These are phyloP conservation scores for Cygnus buccinator DNA, from an alignment of 2,113 vertebrate species.

Conservation along the genomic window DNA sequence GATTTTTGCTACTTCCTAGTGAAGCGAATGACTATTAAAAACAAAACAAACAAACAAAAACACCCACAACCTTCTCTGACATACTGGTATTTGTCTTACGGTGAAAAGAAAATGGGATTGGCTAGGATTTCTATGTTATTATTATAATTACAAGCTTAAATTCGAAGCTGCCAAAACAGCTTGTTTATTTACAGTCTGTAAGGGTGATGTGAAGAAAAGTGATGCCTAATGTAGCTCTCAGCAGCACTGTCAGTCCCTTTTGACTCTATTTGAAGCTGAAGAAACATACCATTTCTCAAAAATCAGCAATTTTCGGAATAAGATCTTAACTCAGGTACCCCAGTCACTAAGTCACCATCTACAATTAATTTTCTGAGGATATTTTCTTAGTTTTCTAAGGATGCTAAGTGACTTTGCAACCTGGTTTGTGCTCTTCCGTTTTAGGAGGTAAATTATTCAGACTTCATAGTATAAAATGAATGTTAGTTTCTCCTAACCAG, in stretches of 20 bases:
- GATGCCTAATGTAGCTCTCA: background rate
- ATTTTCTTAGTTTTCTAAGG: background rate
- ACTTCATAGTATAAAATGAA: background rate
- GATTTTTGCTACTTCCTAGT: background rate
- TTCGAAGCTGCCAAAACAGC: background rate
- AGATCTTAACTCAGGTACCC: background rate
- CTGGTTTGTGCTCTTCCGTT: background rate
- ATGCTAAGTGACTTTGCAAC: background rate
- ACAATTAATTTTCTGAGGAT: background rate
- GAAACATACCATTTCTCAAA: background rate
- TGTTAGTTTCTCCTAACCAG: background rate
- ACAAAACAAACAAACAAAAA: background rate
- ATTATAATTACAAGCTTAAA: background rate
- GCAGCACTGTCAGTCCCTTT: background rate
- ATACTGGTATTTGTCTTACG: background rate
- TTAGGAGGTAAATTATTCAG: background rate
- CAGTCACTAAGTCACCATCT: background rate
- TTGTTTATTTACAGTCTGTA: background rate
- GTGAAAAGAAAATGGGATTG: background rate
- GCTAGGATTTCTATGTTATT: background rate
- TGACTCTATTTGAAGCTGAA: background rate
- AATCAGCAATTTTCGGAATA: background rate
- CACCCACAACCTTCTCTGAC: background rate
- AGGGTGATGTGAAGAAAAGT: background rate
- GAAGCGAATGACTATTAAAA: background rate